A percentile compares a stretch with the other conserved stretches of the same genome.
phyloP scores from a whole-genome alignment of 2,113 vertebrate genomes.

The Thamnophis sirtalis region DNA sequence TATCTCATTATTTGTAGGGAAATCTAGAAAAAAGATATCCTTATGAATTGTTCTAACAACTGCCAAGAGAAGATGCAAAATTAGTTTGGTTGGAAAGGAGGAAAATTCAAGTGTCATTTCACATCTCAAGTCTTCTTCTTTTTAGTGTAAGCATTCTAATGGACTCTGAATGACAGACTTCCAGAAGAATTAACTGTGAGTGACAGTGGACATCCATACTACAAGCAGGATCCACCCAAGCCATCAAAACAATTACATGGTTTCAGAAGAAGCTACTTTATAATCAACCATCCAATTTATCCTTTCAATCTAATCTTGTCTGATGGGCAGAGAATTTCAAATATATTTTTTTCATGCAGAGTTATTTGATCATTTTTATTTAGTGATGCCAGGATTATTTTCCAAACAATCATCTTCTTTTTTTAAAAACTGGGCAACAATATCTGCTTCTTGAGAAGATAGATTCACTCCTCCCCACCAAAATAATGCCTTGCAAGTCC shows the following conservation, averaged over 20 bases:
- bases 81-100: not conserved
- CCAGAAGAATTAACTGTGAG: not conserved
- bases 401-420: not conserved
- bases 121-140: not conserved
- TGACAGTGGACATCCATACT: not conserved
- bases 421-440: not conserved
- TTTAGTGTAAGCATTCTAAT: not conserved
- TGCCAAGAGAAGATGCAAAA: not conserved
- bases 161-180: not conserved
- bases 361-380: not conserved
- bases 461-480: not conserved
- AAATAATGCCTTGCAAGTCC: not conserved
- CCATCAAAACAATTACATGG: not conserved
- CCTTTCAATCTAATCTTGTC: not conserved
- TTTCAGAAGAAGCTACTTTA: not conserved
- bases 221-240: not conserved
- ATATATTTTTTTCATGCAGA: not conserved
- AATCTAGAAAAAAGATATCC: not conserved
- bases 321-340: not conserved
- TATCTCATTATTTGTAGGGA: not conserved
- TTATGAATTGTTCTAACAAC: not conserved
- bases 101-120: not conserved
- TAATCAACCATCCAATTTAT: not conserved
- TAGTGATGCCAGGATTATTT: not conserved
- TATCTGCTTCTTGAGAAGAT: not conserved